Evolutionary conservation across 2,797 vertebrate genomes (phyloP).

Genomic region (Cyclopterus lumpus): DNA sequence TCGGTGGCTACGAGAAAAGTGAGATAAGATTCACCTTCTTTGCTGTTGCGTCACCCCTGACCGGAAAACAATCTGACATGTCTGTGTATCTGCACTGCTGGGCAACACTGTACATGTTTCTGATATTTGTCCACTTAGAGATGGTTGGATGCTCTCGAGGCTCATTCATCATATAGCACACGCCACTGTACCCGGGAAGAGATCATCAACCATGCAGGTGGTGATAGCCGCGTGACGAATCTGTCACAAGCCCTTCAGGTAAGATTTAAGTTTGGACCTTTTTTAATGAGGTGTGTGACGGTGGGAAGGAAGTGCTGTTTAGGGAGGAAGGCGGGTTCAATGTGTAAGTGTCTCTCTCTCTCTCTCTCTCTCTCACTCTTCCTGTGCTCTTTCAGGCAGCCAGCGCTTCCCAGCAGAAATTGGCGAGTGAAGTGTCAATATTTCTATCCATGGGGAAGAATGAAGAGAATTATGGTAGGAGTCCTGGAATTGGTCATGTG

Average conservation of each 20-base stretch:
- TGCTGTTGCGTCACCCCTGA: neutral
- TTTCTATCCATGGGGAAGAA: constrained; percentile 89
- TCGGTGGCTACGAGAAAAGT: constrained; percentile 89
- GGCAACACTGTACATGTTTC: neutral
- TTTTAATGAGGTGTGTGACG: neutral
- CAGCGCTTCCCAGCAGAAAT: constrained; percentile 83
- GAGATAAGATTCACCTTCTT: constrained; percentile 50
- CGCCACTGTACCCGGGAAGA: constrained; percentile 84
- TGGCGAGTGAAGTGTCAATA: constrained; percentile 87
- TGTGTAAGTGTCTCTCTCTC: constrained; percentile 13
- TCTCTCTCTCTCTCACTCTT: constrained; percentile 49
- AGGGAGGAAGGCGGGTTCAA: neutral
- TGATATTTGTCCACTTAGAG: constrained; percentile 75
- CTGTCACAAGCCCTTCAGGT: constrained; percentile 88
- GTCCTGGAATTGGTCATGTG: neutral
- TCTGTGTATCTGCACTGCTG: neutral
- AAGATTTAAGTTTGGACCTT: neutral
- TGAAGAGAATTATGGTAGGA: constrained; percentile 85
- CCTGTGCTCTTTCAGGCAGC: constrained; percentile 80
- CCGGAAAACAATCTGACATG: neutral
- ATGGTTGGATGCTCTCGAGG: constrained; percentile 91
- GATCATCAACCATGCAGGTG: constrained; percentile 73
- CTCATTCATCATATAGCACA: constrained; percentile 90
- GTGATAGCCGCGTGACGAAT: constrained; percentile 74
- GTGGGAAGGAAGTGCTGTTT: neutral